Conservation (phyloP, 2,888 invertebrate genomes). For the Copidosoma aretas region DNA sequence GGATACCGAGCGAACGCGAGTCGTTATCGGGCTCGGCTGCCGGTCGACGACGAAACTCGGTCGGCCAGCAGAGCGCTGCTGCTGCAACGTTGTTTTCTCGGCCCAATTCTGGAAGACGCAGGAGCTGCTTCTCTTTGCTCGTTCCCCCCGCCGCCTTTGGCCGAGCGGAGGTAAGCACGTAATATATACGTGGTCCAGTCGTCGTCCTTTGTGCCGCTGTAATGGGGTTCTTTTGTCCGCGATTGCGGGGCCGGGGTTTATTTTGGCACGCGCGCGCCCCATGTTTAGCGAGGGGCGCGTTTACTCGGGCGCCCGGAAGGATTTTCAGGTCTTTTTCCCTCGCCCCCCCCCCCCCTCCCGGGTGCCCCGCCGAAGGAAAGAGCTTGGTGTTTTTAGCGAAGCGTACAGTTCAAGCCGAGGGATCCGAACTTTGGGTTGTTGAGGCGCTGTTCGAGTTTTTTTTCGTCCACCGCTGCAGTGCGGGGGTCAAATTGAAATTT, state of each 20-base stretch:
- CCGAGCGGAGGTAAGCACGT: background rate
- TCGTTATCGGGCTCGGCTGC: conserved; percentile 28
- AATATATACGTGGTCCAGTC: background rate
- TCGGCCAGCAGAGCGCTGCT: background rate
- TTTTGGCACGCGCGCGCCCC: background rate
- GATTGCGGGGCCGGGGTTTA: background rate
- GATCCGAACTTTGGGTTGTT: too few species aligned
- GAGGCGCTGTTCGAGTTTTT: too few species aligned
- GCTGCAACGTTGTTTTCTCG: conserved; percentile 23
- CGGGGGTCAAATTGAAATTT: too few species aligned
- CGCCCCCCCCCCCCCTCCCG: too few species aligned
- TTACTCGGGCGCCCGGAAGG: too few species aligned
- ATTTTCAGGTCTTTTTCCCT: conserved; percentile 5
- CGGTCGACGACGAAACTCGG: background rate
- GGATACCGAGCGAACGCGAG: background rate
- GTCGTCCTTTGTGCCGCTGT: conserved; percentile 4
- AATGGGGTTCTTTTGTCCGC: conserved; percentile 19
- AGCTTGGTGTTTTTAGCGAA: too few species aligned
- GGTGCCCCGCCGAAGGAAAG: too few species aligned
- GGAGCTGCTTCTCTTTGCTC: background rate
- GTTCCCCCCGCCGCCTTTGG: background rate
- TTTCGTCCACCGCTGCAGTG: too few species aligned
- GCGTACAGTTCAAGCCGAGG: too few species aligned
- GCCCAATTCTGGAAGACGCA: conserved; percentile 19
- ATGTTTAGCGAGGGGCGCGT: background rate